Base-by-base conservation (phyloP, 1,140 invertebrate genomes). In the Phenacoccus solenopsis region DNA sequence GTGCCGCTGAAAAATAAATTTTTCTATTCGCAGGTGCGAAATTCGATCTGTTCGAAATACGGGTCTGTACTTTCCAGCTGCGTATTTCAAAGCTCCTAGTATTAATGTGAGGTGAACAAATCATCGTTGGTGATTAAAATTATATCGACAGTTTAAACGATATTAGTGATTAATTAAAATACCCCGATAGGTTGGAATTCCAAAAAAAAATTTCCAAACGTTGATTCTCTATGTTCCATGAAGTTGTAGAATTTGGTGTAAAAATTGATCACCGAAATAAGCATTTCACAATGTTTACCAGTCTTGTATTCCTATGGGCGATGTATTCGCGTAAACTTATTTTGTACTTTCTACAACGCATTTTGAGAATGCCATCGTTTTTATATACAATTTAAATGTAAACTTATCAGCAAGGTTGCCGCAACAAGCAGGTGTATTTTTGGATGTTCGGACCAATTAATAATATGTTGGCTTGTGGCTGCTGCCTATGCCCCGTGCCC, bases 381-480 rank as follows among this genome's bases (percentile, higher is more conserved):
- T 64, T 64, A 24, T 64, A 10, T 64, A 25, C 13, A 25, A 25
- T 64, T 25, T 64, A 64, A 25, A 64, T 64, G 25, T 64, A 64
- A 25, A 64, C 59, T 64, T 64, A 64, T 64, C 59, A 64, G 59
- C 59, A 64, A 64, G 59, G 20, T 20, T 64, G 59, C 59, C 59
- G 59, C 59, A 27, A 64, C 20, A 64, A 64, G 59, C 59, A 64
- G 59, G 59, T 64, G 59, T 64, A 64, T 64, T 64, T 64, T 64
- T 20, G 10, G 59, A 64, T 24, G 59, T 64, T 64, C 59, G 59
- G 25, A 64, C 59, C 59, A 64, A 64, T 64, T 64, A 64, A 64
- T 64, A 64, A 64, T 64, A 64, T 64, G 59, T 64, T 64, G 59
- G 59, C 59, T 64, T 64, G 59, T 64, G 59, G 59, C 59, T 64